A percentile compares a stretch with the other conserved stretches of the same genome.
These are phyloP conservation scores for Corella eumyota DNA, from an alignment of 23 tunicate species.

Conservation along the genomic window DNA sequence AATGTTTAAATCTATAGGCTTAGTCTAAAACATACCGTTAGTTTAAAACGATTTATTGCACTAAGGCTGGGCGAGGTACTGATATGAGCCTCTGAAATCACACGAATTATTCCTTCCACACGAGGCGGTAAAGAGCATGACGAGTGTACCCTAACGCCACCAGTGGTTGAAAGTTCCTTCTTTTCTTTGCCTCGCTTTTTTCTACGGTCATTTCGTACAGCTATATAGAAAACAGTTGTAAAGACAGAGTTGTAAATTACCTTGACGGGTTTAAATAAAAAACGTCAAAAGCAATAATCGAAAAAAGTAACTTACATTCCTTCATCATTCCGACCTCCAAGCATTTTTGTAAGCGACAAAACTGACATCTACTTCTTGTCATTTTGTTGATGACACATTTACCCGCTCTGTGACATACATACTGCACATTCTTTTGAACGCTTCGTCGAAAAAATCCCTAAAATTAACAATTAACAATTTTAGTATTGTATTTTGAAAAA, in stretches of 20 bases:
- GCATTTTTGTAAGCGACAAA: constrained; percentile 43
- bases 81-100: constrained; percentile 31
- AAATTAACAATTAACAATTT: neutral
- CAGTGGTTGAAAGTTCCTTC: neutral
- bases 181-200: constrained; percentile 61
- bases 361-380: constrained; percentile 43
- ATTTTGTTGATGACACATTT: constrained; percentile 19
- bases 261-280: too few species aligned
- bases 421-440: constrained; percentile 29
- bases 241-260: too few species aligned
- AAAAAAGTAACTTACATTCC: constrained; percentile 23
- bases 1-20: too few species aligned
- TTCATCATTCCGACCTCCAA: constrained; percentile 30
- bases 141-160: neutral
- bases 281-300: neutral
- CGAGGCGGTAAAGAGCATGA: constrained; percentile 3
- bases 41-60: constrained; percentile 22
- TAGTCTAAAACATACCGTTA: too few species aligned
- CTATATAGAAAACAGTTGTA: constrained; percentile 13
- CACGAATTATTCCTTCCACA: constrained; percentile 14
- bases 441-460: constrained; percentile 48
- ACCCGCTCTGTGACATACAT: constrained; percentile 19
- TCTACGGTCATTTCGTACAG: constrained; percentile 50
- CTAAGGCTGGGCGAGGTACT: constrained; percentile 36
- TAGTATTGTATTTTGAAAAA: too few species aligned